Base-by-base conservation (phyloP, 30 jellyfish, hydroid and myxozoan genomes). In the Aurelia aurita complex sp. Pacific region DNA sequence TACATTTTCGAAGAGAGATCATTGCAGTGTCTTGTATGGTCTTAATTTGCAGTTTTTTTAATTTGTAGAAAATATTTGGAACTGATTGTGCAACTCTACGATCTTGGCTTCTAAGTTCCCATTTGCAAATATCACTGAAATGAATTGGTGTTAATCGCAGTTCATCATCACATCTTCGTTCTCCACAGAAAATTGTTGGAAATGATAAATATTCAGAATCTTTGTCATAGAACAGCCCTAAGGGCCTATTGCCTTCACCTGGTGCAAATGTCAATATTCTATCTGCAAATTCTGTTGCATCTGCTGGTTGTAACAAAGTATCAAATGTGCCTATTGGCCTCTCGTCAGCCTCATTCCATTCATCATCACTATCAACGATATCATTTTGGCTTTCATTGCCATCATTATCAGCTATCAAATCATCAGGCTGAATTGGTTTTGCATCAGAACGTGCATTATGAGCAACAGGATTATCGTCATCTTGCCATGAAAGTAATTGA, bases 161-260 rank as follows among this genome's bases (percentile, higher is more conserved):
- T 23, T 23, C 29, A 23, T 23, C 29, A 23, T 23, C 29, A 23
- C 29, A 23, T 23, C 29, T 23, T 23, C 29, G 29, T 23, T 23
- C 29, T 0, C 29, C 29, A 23, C 29, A 23, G 29, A 23, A 23
- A 23, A 23, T 23, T 0, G 29, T 23, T 23, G 29, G 29, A 23
- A 23, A 23, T 23, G 23, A 64, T 13, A 79, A n/a, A 69, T 57
- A 79, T 79, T 79, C 82, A 17, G 84, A 60, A 79, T 79, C 36
- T 79, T 62, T 1, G 50, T 65, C 89, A 5, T 10, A 12, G 29
- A 61, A 79, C 38, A 79, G n/a, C 11, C 82, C 89, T 1, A 79
- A 29, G 10, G 89, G 89, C 38, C 50, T 81, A 64, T 79, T 79
- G 12, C 89, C 85, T 62, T 79, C 85, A 34, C 85, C 70, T 57